phyloP scores from a whole-genome alignment of 2,797 vertebrate genomes.

The Etheostoma perlongum region DNA sequence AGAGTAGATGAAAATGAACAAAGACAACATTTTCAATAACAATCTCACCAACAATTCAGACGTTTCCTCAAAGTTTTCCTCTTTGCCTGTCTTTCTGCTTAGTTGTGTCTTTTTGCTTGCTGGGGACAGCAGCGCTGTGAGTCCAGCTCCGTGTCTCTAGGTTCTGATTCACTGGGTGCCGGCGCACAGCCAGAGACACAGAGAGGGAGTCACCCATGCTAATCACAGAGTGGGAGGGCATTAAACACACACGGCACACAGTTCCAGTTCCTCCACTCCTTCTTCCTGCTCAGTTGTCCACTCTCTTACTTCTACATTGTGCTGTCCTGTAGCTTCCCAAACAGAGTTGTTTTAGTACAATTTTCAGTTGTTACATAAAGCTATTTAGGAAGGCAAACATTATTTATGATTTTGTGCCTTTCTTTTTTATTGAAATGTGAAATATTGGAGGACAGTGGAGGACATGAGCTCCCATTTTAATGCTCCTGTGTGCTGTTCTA shows the following conservation, averaged over 20 bases:
- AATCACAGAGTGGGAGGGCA: constrained; percentile 70
- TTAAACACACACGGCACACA: constrained; percentile 48
- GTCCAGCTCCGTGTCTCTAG: constrained; percentile 46
- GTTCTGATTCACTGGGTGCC: constrained; percentile 62
- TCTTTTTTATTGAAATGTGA: neutral
- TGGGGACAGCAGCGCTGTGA: constrained; percentile 18
- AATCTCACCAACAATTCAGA: constrained; percentile 39
- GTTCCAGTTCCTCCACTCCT: constrained; percentile 62
- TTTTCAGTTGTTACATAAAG: constrained; percentile 15
- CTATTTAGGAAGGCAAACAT: neutral
- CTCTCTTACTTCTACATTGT: constrained; percentile 3
- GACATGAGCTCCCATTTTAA: constrained; percentile 8
- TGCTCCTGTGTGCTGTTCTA: constrained; percentile 15
- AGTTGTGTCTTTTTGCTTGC: neutral
- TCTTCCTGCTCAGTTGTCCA: constrained; percentile 55
- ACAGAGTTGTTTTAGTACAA: neutral
- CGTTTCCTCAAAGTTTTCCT: constrained; percentile 15
- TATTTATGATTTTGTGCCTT: neutral
- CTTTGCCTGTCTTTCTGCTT: constrained; percentile 9
- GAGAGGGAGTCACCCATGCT: constrained; percentile 70
- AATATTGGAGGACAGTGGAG: neutral
- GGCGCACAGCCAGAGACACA: constrained; percentile 60
- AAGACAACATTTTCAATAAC: neutral
- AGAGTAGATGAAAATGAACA: neutral
- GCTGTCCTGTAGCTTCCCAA: constrained; percentile 19